phyloP scores from a whole-genome alignment of 2,113 vertebrate genomes.

The Melanotaenia duboulayi region DNA sequence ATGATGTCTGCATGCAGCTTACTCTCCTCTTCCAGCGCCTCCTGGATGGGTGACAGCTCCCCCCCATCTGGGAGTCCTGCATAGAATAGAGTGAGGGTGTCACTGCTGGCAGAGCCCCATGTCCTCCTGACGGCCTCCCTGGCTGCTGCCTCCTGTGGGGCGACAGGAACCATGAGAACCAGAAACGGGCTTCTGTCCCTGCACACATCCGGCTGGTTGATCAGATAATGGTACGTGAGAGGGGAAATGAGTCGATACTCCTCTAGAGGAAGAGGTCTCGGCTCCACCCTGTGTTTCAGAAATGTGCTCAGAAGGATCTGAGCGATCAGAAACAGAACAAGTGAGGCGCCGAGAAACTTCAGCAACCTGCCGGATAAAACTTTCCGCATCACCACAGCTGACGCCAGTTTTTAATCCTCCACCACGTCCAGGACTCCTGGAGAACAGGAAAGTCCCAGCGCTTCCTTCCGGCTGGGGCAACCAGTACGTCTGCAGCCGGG shows the following conservation, averaged over 20 bases:
- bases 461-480: neutral
- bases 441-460: neutral
- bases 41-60: neutral
- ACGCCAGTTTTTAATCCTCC: neutral
- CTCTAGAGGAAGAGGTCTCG: constrained; percentile 8
- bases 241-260: constrained; percentile 66
- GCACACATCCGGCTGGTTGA: constrained; percentile 77
- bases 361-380: constrained; percentile 7
- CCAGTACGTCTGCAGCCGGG: neutral
- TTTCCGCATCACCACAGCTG: constrained; percentile 33
- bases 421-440: neutral
- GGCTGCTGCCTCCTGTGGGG: constrained; percentile 16
- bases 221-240: constrained; percentile 72
- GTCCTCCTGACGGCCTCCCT: constrained; percentile 80
- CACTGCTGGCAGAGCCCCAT: constrained; percentile 66
- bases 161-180: constrained; percentile 78
- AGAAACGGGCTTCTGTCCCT: constrained; percentile 72
- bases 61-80: constrained; percentile 60
- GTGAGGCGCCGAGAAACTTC: constrained; percentile 32
- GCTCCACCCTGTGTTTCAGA: neutral
- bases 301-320: constrained; percentile 8
- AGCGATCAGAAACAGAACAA: constrained; percentile 38
- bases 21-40: constrained; percentile 74
- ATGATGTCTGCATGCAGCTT: constrained; percentile 76
- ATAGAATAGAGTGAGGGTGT: constrained; percentile 77